Conservation (phyloP, 2,888 invertebrate genomes). For the Abrostola tripartita region DNA sequence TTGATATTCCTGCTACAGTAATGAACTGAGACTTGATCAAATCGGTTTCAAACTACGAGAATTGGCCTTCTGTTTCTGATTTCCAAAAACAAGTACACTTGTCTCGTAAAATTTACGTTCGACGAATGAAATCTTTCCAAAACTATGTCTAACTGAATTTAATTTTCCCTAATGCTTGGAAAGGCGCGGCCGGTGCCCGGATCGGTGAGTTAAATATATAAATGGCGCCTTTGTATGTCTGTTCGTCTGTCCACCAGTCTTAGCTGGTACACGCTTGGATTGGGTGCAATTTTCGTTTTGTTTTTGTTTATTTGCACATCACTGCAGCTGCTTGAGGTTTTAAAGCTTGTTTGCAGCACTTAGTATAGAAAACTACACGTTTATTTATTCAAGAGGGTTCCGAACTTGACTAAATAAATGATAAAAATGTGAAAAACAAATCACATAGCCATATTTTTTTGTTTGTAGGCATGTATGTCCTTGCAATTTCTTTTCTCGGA, state of each 20-base stretch:
- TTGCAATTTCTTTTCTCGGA: slow-evolving; percentile 79
- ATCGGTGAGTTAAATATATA: slow-evolving; percentile 88
- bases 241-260: slow-evolving; percentile 63
- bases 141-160: slow-evolving; percentile 67
- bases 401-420: background rate
- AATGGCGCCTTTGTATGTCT: slow-evolving; percentile 70
- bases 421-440: background rate
- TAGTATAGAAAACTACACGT: background rate
- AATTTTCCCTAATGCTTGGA: slow-evolving; percentile 74
- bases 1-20: no score
- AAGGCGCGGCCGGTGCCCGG: slow-evolving; percentile 90
- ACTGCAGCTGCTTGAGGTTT: slow-evolving; percentile 32
- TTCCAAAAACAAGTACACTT: background rate
- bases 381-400: slow-evolving; percentile 1
- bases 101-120: background rate
- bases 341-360: slow-evolving; percentile 41
- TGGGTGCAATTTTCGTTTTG: slow-evolving; percentile 65
- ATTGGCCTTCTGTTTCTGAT: slow-evolving; percentile 1
- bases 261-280: slow-evolving; percentile 72
- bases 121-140: slow-evolving; percentile 3
- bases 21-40: no score
- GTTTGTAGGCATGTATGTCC: slow-evolving; percentile 80
- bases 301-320: slow-evolving; percentile 46
- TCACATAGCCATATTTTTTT: slow-evolving; percentile 42
- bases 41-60: no score